phyloP scores from a whole-genome alignment of 2,113 vertebrate genomes.

The Cervus canadensis region DNA sequence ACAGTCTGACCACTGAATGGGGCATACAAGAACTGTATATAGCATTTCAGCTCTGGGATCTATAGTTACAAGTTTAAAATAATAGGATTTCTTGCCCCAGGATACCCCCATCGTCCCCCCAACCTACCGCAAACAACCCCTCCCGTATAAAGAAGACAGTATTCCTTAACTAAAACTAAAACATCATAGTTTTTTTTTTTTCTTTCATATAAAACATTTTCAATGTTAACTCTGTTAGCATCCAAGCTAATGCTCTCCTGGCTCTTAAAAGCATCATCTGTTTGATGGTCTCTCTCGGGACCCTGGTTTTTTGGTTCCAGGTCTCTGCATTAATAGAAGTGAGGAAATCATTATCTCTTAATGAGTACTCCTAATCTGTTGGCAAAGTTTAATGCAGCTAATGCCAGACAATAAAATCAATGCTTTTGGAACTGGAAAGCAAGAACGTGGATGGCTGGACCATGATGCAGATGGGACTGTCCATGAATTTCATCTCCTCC shows the following conservation, averaged over 20 bases:
- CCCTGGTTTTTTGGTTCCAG: not conserved
- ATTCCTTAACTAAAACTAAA: not conserved
- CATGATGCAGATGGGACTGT: not conserved
- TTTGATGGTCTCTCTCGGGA: not conserved
- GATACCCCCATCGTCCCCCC: not conserved
- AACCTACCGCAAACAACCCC: too few species aligned
- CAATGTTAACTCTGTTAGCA: not conserved
- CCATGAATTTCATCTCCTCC: conserved; percentile 39
- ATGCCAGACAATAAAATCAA: not conserved
- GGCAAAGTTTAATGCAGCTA: not conserved
- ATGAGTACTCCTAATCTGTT: not conserved
- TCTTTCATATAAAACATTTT: not conserved
- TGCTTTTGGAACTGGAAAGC: conserved; percentile 53
- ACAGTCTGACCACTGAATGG: not conserved
- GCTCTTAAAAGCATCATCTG: not conserved
- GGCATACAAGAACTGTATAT: not conserved
- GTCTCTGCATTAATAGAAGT: not conserved
- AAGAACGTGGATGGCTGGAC: not conserved
- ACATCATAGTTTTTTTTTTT: not conserved
- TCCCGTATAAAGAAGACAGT: not conserved
- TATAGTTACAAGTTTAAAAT: not conserved
- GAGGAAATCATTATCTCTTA: not conserved
- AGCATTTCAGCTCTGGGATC: not conserved
- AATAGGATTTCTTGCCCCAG: not conserved
- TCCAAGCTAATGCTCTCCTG: not conserved